Evolutionary conservation across 2,797 vertebrate species (phyloP).

Genomic region (Mus spretus): DNA sequence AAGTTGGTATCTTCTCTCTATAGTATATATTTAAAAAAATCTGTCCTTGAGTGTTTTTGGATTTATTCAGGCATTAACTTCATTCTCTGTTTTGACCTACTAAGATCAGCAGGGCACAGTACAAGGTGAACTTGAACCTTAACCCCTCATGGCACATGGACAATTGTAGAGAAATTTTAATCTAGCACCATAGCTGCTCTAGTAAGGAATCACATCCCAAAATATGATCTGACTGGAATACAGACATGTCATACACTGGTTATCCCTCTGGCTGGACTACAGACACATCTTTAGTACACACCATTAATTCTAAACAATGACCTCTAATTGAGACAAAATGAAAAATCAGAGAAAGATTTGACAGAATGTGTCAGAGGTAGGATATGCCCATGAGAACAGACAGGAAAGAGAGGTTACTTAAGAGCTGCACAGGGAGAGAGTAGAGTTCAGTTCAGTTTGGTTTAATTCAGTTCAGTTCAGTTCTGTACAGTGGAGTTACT

Average conservation of each 20-base stretch:
- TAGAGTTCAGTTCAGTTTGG: no score
- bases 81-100: background rate
- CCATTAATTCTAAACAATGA: background rate
- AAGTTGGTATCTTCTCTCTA: conserved; percentile 97
- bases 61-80: background rate
- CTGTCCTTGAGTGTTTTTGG: background rate
- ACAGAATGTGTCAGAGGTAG: background rate
- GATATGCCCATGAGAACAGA: background rate
- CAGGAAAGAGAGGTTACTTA: background rate
- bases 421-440: background rate
- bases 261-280: background rate
- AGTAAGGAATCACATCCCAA: background rate
- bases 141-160: background rate
- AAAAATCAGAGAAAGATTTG: background rate
- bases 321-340: background rate
- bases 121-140: background rate
- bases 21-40: conserved; percentile 78
- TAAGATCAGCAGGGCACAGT: background rate
- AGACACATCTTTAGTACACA: background rate
- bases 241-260: background rate
- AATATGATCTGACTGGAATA: background rate
- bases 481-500: background rate
- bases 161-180: background rate
- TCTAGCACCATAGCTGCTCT: background rate
- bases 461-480: background rate